phyloP scores from a whole-genome alignment of 2,113 vertebrate genomes.

The Anarrhichthys ocellatus region DNA sequence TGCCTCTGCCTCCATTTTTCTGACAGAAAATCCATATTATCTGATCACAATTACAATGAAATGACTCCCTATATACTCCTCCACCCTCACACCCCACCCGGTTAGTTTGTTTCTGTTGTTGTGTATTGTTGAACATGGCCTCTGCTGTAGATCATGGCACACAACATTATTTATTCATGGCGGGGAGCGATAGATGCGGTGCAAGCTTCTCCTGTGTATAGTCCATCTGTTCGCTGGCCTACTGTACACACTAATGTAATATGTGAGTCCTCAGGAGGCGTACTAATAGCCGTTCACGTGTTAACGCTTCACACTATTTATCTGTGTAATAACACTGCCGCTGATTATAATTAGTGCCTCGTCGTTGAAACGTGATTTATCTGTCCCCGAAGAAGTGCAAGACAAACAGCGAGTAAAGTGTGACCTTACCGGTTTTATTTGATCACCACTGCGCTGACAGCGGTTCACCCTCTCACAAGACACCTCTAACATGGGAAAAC shows the following conservation, averaged over 20 bases:
- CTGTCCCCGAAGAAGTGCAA: slow-evolving; percentile 59
- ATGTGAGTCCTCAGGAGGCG: slow-evolving; percentile 67
- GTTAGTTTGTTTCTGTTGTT: slow-evolving; percentile 41
- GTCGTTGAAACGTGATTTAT: slow-evolving; percentile 69
- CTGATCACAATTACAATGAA: slow-evolving; percentile 35
- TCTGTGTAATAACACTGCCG: slow-evolving; percentile 68
- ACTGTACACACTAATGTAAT: slow-evolving; percentile 71
- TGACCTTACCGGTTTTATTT: slow-evolving; percentile 72
- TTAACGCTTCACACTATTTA: slow-evolving; percentile 72
- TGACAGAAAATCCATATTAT: slow-evolving; percentile 49
- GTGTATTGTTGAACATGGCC: slow-evolving; percentile 49
- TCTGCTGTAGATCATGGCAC: slow-evolving; percentile 63
- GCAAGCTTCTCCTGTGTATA: slow-evolving; percentile 64
- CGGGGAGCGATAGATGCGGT: slow-evolving; percentile 47
- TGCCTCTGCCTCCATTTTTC: not conserved
- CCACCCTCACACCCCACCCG: not conserved
- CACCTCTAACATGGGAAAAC: slow-evolving; percentile 75
- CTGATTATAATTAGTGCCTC: slow-evolving; percentile 71
- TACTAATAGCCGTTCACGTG: slow-evolving; percentile 66
- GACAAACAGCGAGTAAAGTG: slow-evolving; percentile 55
- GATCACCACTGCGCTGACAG: slow-evolving; percentile 62
- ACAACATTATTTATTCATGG: slow-evolving; percentile 77
- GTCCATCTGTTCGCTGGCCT: slow-evolving; percentile 75
- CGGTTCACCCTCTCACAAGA: slow-evolving; percentile 61
- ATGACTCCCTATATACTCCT: not conserved